Base-by-base conservation (phyloP, 1,140 invertebrate species). In the Arion vulgaris region DNA sequence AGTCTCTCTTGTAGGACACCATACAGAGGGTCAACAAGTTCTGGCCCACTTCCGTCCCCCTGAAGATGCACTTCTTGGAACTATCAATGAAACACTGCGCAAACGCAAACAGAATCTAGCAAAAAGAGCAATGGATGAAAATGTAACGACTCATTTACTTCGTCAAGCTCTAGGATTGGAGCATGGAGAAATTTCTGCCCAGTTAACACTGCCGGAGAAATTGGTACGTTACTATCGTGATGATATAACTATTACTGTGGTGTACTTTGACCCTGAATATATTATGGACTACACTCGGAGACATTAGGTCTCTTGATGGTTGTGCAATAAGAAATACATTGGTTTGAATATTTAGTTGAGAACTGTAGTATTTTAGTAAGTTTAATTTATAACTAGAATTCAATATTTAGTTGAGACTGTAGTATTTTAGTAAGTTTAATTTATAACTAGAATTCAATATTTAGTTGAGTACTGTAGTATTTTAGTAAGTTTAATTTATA, bases 111-210 rank as follows among this genome's bases (percentile, higher is more conserved):
- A 74, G 36, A 87, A 87, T 26, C 82, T 93, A 53, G 88, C 88
- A 17, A 91, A 93, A 45, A 97, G 97, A 91, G 96, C 97, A 0
- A 94, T 95, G 19, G 98, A 99, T 93, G 93, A 94, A 73, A 99
- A 99, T 93, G 96, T 96, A 0, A 96, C 97, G 0, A 99, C 98
- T 0, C 97, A 99, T 94, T 93, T 99, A 49, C 95, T 99, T 80
- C 94, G 98, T 15, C 95, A 98, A 92, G 97, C 98, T 0, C 93
- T 99, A 5, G 97, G 97, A 28, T 86, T 86, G 38, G 96, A 98
- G 89, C 97, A 99, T 89, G 94, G 94, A 0, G 95, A 96, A 89
- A 93, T 99, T 62, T 96, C 97, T 1, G 95, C 97, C 86, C 94
- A 97, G 89, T 93, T 99, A 49, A 96, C 91, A 4, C 80, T 92